phyloP scores from a whole-genome alignment of 2,797 vertebrate species.

The Buphagus erythrorhynchus region DNA sequence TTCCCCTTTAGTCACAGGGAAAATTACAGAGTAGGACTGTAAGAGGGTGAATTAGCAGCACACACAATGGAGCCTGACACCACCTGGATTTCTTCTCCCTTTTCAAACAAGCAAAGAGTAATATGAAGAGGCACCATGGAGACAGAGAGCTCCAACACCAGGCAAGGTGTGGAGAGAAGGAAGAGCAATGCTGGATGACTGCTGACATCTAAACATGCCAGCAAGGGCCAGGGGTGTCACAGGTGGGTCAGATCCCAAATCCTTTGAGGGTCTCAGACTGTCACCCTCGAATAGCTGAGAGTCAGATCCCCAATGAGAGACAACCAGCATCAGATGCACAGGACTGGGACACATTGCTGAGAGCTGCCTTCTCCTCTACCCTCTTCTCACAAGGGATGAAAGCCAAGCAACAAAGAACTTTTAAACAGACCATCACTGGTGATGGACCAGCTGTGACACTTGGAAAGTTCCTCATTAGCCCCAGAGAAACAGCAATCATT shows the following conservation, averaged over 20 bases:
- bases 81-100: conserved; percentile 3
- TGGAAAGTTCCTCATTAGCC: background rate
- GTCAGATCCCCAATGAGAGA: background rate
- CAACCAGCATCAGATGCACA: background rate
- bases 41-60: conserved; percentile 20
- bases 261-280: background rate
- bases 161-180: background rate
- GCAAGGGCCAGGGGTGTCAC: background rate
- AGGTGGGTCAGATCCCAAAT: rapidly evolving
- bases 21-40: conserved; percentile 2
- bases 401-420: background rate
- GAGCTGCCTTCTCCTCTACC: background rate
- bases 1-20: background rate
- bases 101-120: conserved; percentile 25
- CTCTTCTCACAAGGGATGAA: background rate
- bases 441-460: background rate
- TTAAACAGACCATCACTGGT: background rate
- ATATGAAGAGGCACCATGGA: conserved; percentile 11
- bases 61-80: conserved; percentile 6
- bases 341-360: background rate
- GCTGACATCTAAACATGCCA: background rate
- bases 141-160: background rate
- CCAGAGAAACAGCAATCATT: background rate
- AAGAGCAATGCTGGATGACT: background rate
- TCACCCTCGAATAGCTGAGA: background rate